phyloP scores from a whole-genome alignment of 1,140 invertebrate species.

The Heterodera carotae region DNA sequence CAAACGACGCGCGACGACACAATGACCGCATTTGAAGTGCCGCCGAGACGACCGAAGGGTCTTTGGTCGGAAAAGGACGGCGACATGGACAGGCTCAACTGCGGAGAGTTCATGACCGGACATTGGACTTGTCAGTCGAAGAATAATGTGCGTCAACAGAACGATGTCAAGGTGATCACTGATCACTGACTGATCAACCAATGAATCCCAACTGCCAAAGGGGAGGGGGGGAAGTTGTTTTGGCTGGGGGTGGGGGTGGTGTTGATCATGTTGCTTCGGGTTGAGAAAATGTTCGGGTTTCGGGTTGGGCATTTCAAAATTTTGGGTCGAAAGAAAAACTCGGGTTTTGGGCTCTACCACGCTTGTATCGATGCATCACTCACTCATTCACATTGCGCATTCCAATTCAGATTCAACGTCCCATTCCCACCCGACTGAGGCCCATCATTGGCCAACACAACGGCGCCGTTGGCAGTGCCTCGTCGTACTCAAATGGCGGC shows the following conservation, averaged over 20 bases:
- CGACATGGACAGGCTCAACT: constrained; percentile 1
- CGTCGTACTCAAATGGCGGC: constrained; percentile 2
- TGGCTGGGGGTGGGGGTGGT: not conserved
- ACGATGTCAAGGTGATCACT: not conserved
- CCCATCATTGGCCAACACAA: constrained; percentile 26
- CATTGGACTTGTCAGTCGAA: not conserved
- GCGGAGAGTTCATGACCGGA: not conserved
- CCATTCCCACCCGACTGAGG: constrained; percentile 21
- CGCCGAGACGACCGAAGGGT: not conserved
- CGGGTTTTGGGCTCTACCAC: too few relatives aligned
- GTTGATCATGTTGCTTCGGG: not conserved
- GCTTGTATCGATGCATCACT: too few relatives aligned
- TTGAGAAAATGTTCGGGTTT: too few relatives aligned
- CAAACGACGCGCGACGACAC: not conserved
- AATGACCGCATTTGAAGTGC: not conserved
- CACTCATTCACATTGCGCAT: not conserved
- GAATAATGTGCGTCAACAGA: not conserved
- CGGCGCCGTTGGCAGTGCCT: not conserved
- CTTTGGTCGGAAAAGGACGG: constrained; percentile 27
- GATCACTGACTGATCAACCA: too few relatives aligned
- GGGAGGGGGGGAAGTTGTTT: not conserved
- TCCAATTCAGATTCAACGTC: constrained; percentile 1
- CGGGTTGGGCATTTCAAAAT: too few relatives aligned
- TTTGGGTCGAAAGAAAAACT: too few relatives aligned
- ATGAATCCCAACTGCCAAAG: too few relatives aligned